Base-by-base conservation (phyloP, 2,888 invertebrate species). In the Ischnura elegans region DNA sequence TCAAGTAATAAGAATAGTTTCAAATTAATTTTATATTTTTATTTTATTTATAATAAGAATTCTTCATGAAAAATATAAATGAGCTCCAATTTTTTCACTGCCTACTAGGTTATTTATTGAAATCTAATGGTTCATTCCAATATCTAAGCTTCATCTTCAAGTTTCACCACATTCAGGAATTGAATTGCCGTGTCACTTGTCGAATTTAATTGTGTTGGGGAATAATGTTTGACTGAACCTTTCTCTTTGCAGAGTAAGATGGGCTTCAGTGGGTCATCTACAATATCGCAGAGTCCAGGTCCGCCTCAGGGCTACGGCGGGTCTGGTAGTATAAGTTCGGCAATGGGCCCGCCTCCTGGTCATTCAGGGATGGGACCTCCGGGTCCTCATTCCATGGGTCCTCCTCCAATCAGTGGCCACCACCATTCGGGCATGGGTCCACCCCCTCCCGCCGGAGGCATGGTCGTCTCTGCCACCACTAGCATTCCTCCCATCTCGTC, bases 231-330 rank as follows among this genome's bases (percentile, higher is more conserved):
- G 21, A 86, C 16, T 45, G 16, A 21, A 87, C 42, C 46, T 87
- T 87, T 36, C 0, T 61, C 25, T 96, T 96, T 97, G 94, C 97
- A 97, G 96, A 97, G 97, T 96, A 97, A 97, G 96, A 97, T 97
- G 96, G 97, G 97, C 94, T 97, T 97, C 95, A 97, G 96, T 66
- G 96, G 96, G 94, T 55, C 90, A 90, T 55, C 87, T n/a, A 43
- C 90, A n/a, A 61, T 90, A 90, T 90, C 90, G 13, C 61, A 55
- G 66, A 87, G 87, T 87, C 95, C 95, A 66, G 96, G 96, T 94
- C 97, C 97, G 93, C 97, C 97, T 94, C 97, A 97, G 95, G 97
- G 97, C 94, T 76, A 84, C 95, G 96, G 97, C 94, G 96, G 96
- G 13, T 96, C 96, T 95, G 95, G 96, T 93, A 96, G 96, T 2